Evolutionary conservation across 2,888 invertebrate species (phyloP).

Genomic region (Meghimatium bilineatum): DNA sequence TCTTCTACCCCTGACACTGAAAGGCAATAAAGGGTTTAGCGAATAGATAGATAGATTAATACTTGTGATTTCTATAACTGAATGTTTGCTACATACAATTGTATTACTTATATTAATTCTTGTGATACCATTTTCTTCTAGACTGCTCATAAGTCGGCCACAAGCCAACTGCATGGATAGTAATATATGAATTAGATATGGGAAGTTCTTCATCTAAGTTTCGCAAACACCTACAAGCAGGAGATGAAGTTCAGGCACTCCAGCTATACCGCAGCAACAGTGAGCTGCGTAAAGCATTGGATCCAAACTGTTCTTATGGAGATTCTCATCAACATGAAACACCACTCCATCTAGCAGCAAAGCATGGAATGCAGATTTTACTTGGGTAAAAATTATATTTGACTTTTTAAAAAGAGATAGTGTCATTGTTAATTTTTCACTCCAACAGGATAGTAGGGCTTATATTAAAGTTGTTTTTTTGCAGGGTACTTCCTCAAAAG

Average conservation of each 20-base stretch:
- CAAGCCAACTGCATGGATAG: neutral
- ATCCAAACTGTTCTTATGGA: conserved; percentile 84
- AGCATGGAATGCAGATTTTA: conserved; percentile 83
- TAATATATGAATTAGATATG: conserved; percentile 77
- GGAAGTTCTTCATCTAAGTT: conserved; percentile 85
- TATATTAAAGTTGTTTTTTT: no score
- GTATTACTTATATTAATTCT: neutral
- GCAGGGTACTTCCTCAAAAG: no score
- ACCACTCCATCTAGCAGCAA: conserved; percentile 83
- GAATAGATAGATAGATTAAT: no score
- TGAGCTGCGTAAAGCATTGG: conserved; percentile 82
- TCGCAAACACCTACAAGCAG: conserved; percentile 84
- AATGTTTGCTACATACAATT: neutral
- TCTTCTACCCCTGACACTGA: no score
- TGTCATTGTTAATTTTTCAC: no score
- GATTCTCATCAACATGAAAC: conserved; percentile 84
- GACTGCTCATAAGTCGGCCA: neutral
- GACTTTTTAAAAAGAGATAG: no score
- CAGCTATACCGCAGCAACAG: conserved; percentile 82
- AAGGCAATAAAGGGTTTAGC: no score
- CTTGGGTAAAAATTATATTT: conserved; percentile 76
- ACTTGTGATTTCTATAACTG: no score
- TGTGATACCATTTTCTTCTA: neutral
- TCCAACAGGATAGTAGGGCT: no score
- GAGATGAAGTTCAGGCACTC: conserved; percentile 85